A percentile compares a stretch with the other conserved stretches of the same genome.
These are phyloP conservation scores for Erebia ligea DNA, from an alignment of 2,888 invertebrate species.

Conservation along the genomic window DNA sequence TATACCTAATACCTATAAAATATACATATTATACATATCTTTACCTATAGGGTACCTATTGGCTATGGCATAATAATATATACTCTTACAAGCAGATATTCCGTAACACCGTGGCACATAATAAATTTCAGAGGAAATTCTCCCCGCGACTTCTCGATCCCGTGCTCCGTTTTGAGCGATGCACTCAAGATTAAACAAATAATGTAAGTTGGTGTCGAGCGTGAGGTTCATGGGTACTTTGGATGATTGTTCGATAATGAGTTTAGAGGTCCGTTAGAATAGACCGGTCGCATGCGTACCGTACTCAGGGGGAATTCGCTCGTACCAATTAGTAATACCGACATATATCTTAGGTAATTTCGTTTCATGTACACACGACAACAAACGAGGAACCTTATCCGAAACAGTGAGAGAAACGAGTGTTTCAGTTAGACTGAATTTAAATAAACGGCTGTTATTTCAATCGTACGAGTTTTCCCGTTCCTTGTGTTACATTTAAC, in stretches of 20 bases:
- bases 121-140: conserved; percentile 17
- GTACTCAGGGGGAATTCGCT: conserved; percentile 54
- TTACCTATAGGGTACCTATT: neutral
- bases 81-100: conserved; percentile 6
- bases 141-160: conserved; percentile 2
- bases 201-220: conserved; percentile 46
- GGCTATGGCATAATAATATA: conserved; percentile 11
- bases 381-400: conserved; percentile 28
- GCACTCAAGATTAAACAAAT: conserved; percentile 52
- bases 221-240: conserved; percentile 52
- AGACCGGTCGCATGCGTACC: conserved; percentile 60
- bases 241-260: conserved; percentile 68
- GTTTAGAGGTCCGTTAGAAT: conserved; percentile 66
- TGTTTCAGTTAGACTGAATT: conserved; percentile 24
- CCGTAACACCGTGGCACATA: conserved; percentile 5
- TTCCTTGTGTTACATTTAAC: conserved; percentile 1
- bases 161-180: conserved; percentile 39
- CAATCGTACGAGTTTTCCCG: neutral
- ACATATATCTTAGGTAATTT: conserved; percentile 66
- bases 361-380: conserved; percentile 50
- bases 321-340: conserved; percentile 70
- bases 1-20: too few species aligned
- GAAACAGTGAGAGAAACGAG: conserved; percentile 28
- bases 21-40: neutral
- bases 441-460: conserved; percentile 19